Evolutionary conservation across 2,797 vertebrate genomes (phyloP), one percentile per base, ranked within the genome.

Genomic region (Cryptoprocta ferox): DNA sequence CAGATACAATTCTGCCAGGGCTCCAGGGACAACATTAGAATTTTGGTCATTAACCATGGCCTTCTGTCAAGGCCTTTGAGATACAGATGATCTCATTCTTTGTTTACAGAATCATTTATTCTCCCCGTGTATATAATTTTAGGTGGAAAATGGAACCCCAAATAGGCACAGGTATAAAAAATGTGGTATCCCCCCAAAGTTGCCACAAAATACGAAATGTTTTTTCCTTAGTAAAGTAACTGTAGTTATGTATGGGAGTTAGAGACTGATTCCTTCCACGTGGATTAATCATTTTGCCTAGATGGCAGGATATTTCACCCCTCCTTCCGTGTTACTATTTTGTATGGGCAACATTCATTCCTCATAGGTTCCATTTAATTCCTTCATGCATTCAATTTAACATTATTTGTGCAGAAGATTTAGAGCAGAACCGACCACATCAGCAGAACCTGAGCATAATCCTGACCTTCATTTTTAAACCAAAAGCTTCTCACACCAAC

Each of bases 401-500:
- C 30, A 59, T 53, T 91, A 59, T 83, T 82, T 39, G 35, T 89
- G 63, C 12, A 53, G 21, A 89, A 83, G 21, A 78, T 63, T 94
- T 65, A 88, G 3, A 95, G 37, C 37, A 75, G 65, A 56, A 63
- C 45, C 68, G 65, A 80, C 26, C 4, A 82, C 39, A 89, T 39
- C n/a, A 35, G 50, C 45, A 71, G 50, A 79, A 92, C 13, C 26
- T 8, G 21, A 91, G 86, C 50, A 63, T 24, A 82, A 70, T 65
- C 53, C 45, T 70, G 78, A 78, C 21, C 48, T 91, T 97, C 78
- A 78, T 50, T 91, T 94, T 88, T 59, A 93, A 94, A 53, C 32
- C n/a, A 32, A 97, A 68, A 68, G 24, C 68, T 89, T 83, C 19
- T 79, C 65, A 76, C n/a, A 61, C 4, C 63, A 66, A 56, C 19